Conservation (phyloP, 2,888 invertebrate genomes). For the Itoplectis maculator region DNA sequence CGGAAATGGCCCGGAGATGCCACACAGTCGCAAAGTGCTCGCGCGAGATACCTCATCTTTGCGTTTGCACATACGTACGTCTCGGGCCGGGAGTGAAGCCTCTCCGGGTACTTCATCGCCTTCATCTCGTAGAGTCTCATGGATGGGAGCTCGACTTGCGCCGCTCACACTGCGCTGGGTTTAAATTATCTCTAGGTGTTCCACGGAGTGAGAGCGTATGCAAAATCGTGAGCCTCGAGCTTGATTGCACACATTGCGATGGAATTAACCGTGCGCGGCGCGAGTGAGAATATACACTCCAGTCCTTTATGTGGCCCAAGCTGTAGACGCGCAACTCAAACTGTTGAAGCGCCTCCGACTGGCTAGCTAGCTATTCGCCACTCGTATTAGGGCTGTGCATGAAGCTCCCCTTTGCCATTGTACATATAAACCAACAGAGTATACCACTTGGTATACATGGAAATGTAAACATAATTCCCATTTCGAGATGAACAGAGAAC, state of each 20-base stretch:
- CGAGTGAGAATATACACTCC: conserved; percentile 49
- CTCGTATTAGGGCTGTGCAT: conserved; percentile 33
- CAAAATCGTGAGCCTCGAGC: conserved; percentile 66
- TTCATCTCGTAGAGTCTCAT: conserved; percentile 55
- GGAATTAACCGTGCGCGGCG: conserved; percentile 72
- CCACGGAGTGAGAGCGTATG: conserved; percentile 57
- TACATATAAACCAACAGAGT: conserved; percentile 1
- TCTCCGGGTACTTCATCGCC: conserved; percentile 44
- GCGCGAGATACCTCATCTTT: conserved; percentile 45
- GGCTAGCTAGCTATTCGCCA: conserved; percentile 45
- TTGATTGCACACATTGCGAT: conserved; percentile 73
- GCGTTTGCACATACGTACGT: conserved; percentile 50
- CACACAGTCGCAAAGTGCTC: conserved; percentile 63
- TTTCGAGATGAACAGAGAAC: conserved; percentile 23
- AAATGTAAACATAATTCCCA: conserved; percentile 33
- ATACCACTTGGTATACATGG: conserved; percentile 40
- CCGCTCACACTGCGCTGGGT: conserved; percentile 50
- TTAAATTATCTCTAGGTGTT: conserved; percentile 66
- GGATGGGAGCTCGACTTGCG: conserved; percentile 30
- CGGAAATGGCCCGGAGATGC: conserved; percentile 79
- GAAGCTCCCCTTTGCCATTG: conserved; percentile 32
- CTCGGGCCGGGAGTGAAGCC: conserved; percentile 50
- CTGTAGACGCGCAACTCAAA: conserved; percentile 41
- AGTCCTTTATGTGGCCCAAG: conserved; percentile 34
- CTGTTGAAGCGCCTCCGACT: conserved; percentile 44